A percentile compares a stretch with the other conserved stretches of the same genome.
These are phyloP conservation scores for Atherinomorus stipes DNA, from an alignment of 2,113 vertebrate genomes.

Conservation along the genomic window DNA sequence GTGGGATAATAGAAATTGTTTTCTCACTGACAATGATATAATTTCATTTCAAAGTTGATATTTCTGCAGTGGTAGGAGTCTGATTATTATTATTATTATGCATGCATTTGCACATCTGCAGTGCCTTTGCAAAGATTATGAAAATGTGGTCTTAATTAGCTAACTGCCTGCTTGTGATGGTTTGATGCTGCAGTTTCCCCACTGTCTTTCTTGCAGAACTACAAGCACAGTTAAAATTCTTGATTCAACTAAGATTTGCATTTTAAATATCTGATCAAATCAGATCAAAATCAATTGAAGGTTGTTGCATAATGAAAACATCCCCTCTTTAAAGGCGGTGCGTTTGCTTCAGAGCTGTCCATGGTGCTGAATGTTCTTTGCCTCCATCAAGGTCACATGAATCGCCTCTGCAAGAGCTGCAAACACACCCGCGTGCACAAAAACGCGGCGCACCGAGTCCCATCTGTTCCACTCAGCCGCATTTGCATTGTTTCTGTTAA, in stretches of 20 bases:
- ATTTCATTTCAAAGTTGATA: neutral
- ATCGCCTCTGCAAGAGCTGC: slow-evolving; percentile 10
- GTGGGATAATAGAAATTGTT: no score
- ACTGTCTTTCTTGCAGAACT: neutral
- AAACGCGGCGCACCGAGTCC: slow-evolving; percentile 30
- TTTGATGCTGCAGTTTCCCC: neutral
- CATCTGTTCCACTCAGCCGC: slow-evolving; percentile 71
- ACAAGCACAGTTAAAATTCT: neutral
- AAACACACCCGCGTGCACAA: slow-evolving; percentile 22
- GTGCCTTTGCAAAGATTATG: neutral
- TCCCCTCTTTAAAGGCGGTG: neutral
- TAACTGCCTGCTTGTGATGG: neutral
- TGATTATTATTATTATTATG: neutral
- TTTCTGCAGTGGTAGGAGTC: neutral
- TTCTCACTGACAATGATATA: no score
- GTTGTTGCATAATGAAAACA: neutral
- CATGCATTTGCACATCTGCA: neutral
- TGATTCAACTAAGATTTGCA: neutral
- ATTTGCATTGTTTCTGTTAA: slow-evolving; percentile 69
- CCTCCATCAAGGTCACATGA: slow-evolving; percentile 70
- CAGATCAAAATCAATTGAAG: neutral
- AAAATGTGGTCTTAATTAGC: neutral
- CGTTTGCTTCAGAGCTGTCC: slow-evolving; percentile 5
- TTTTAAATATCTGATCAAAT: neutral
- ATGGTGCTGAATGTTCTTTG: slow-evolving; percentile 32